Conservation (phyloP, 2,113 vertebrate genomes). For the Hemicordylus capensis region DNA sequence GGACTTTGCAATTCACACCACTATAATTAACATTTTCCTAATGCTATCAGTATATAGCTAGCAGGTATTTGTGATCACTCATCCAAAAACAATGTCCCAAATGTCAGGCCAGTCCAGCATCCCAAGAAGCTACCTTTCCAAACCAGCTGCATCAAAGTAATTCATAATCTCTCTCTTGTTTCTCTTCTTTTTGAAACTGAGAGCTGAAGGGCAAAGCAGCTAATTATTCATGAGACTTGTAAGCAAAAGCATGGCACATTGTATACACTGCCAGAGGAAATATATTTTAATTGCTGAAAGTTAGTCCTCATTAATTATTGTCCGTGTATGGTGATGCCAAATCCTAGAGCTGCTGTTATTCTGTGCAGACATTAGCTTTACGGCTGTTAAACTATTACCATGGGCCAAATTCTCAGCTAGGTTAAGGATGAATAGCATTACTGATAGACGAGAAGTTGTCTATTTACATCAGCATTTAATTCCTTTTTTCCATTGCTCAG, state of each 20-base stretch:
- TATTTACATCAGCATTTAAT: neutral
- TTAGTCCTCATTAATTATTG: conserved; percentile 26
- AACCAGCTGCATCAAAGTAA: neutral
- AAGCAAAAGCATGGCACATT: neutral
- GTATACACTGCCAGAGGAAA: conserved; percentile 12
- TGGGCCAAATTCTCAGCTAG: neutral
- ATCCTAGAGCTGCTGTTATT: conserved; percentile 15
- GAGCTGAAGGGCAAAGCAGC: conserved; percentile 20
- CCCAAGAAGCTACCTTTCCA: neutral
- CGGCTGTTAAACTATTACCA: neutral
- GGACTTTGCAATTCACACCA: neutral
- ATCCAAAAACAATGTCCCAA: neutral
- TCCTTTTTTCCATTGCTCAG: neutral
- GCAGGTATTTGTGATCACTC: neutral
- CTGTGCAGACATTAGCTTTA: neutral
- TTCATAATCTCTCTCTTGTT: neutral
- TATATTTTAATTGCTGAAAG: conserved; percentile 26
- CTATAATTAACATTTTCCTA: neutral
- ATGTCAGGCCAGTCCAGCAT: neutral
- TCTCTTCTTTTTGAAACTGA: conserved; percentile 11
- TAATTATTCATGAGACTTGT: conserved; percentile 22
- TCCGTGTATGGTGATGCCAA: neutral
- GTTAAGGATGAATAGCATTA: neutral
- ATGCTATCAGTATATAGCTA: neutral
- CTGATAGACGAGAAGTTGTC: neutral